phyloP scores from a whole-genome alignment of 2,888 invertebrate species.

The Nomada flava region DNA sequence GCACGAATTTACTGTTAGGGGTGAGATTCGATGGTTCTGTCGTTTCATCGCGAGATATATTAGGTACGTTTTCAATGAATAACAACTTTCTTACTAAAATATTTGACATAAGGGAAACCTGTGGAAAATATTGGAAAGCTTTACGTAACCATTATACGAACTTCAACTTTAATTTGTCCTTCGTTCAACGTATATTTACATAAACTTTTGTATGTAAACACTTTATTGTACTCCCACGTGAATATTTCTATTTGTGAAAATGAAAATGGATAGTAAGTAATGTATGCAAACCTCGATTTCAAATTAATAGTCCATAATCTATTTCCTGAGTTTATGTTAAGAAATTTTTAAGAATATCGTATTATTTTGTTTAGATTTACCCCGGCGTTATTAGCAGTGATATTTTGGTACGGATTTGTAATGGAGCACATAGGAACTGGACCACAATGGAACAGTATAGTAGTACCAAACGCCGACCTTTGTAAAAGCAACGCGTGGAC shows the following conservation, averaged over 20 bases:
- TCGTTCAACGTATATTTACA: too few species aligned
- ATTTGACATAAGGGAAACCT: too few species aligned
- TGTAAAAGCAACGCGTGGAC: constrained; percentile 89
- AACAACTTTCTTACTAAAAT: too few species aligned
- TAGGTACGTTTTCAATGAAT: constrained; percentile 83
- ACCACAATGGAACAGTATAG: constrained; percentile 88
- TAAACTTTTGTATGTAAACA: too few species aligned
- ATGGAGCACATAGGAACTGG: constrained; percentile 88
- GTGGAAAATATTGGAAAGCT: too few species aligned
- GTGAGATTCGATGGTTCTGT: constrained; percentile 86
- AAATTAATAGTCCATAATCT: too few species aligned
- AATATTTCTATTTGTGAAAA: too few species aligned
- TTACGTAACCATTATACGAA: too few species aligned
- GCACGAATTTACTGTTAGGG: constrained; percentile 85
- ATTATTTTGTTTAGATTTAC: constrained; percentile 85
- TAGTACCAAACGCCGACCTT: constrained; percentile 87
- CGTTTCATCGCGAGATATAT: constrained; percentile 87
- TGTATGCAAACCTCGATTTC: too few species aligned
- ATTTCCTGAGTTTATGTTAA: background rate
- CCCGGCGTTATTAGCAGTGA: constrained; percentile 87
- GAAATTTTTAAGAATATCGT: background rate
- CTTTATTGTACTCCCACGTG: too few species aligned
- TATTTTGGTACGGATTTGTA: constrained; percentile 89
- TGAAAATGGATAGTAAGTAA: too few species aligned
- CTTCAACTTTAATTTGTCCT: background rate